These are phyloP conservation scores for Oreamnos americanus DNA, from an alignment of 2,113 vertebrate genomes.

Conservation along the genomic window DNA sequence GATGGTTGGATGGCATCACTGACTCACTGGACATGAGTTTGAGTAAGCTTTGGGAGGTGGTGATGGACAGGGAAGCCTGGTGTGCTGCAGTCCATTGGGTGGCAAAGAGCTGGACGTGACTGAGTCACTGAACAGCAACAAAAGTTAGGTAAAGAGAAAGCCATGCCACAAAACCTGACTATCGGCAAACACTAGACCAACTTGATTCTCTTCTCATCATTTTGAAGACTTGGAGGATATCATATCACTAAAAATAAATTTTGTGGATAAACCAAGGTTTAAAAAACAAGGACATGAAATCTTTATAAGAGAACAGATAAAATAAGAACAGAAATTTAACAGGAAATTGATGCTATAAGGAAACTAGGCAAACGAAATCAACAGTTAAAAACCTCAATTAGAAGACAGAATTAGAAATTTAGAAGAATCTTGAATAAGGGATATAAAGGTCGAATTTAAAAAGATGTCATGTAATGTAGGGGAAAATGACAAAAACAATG, in stretches of 20 bases:
- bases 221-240: background rate
- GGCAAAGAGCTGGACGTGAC: accelerated
- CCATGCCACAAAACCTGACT: background rate
- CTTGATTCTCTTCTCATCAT: background rate
- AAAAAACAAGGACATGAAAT: background rate
- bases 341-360: background rate
- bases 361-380: background rate
- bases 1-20: background rate
- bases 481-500: background rate
- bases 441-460: background rate
- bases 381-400: background rate
- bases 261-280: background rate
- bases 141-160: background rate
- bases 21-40: background rate
- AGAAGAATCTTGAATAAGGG: background rate
- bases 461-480: background rate
- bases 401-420: constrained; percentile 3
- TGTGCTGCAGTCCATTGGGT: background rate
- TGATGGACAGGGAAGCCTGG: background rate
- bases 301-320: background rate
- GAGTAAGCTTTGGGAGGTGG: background rate
- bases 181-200: background rate
- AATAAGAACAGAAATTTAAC: background rate
- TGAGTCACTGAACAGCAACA: background rate
- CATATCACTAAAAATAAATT: background rate